Percentiles rank a stretch among this genome's conserved stretches.
Conservation (phyloP, 2,888 invertebrate species). For the Ametastegia equiseti region DNA sequence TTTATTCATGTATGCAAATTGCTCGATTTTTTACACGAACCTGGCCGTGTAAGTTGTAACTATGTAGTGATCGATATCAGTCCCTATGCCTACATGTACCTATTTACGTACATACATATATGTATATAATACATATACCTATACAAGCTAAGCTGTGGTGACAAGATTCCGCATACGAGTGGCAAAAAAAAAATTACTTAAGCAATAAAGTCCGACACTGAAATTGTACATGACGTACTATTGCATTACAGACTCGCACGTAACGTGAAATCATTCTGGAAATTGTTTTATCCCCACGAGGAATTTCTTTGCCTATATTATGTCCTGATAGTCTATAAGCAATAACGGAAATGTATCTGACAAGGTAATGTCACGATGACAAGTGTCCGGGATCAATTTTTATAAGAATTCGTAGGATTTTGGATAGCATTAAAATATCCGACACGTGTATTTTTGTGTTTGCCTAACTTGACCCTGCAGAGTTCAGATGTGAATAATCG, state of each 20-base stretch:
- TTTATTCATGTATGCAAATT: slow-evolving; percentile 11
- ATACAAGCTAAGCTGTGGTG: neutral
- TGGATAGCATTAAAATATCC: too few relatives aligned
- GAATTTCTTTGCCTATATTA: neutral
- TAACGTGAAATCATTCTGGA: neutral
- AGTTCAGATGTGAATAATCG: too few relatives aligned
- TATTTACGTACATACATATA: neutral
- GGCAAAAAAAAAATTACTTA: neutral
- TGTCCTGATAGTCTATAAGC: neutral
- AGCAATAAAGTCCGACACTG: neutral
- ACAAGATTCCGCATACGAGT: neutral
- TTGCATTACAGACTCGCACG: neutral
- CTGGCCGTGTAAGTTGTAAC: neutral
- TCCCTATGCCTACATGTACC: neutral
- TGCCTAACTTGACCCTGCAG: too few relatives aligned
- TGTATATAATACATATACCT: neutral
- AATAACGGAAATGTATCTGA: too few relatives aligned
- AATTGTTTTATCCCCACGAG: neutral
- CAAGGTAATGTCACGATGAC: too few relatives aligned
- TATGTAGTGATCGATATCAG: neutral
- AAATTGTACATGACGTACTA: neutral
- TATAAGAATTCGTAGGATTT: too few relatives aligned
- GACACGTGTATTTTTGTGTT: too few relatives aligned
- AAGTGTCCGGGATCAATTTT: too few relatives aligned
- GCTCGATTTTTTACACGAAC: neutral